A percentile compares a stretch with the other conserved stretches of the same genome.
Conservation (phyloP, 1,140 invertebrate genomes). For the Lucilia sericata region DNA sequence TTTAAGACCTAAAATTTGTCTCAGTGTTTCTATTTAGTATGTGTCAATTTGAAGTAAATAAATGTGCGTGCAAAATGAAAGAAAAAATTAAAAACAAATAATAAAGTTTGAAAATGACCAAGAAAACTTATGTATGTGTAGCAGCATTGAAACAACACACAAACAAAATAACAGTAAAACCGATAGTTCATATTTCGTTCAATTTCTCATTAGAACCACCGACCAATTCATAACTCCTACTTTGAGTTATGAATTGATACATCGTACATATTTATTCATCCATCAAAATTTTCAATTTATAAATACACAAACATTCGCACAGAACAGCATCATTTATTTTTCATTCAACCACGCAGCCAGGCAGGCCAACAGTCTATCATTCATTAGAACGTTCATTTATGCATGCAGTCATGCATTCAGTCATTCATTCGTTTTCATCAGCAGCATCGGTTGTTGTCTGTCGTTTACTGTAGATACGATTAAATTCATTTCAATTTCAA, state of each 20-base stretch:
- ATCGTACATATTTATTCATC: background rate
- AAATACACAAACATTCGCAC: background rate
- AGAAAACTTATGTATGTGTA: background rate
- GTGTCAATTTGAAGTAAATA: background rate
- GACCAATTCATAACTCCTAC: too few species aligned
- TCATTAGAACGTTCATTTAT: conserved; percentile 6
- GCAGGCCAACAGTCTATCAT: background rate
- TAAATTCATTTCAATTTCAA: conserved; percentile 24
- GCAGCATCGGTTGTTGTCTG: background rate
- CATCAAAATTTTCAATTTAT: background rate
- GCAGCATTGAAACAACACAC: background rate
- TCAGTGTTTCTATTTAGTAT: background rate
- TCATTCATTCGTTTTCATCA: background rate
- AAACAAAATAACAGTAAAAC: background rate
- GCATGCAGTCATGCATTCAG: background rate
- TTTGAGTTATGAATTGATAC: background rate
- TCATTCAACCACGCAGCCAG: background rate
- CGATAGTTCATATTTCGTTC: background rate
- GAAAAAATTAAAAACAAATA: background rate
- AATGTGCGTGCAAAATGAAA: background rate
- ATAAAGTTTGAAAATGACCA: background rate
- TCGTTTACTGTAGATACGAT: background rate
- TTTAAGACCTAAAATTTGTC: too few species aligned
- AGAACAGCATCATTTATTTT: background rate
- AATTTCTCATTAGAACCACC: background rate